Percentiles rank a stretch among this genome's conserved stretches.
phyloP scores from a whole-genome alignment of 1,140 invertebrate species.

The Drosophila pachea region DNA sequence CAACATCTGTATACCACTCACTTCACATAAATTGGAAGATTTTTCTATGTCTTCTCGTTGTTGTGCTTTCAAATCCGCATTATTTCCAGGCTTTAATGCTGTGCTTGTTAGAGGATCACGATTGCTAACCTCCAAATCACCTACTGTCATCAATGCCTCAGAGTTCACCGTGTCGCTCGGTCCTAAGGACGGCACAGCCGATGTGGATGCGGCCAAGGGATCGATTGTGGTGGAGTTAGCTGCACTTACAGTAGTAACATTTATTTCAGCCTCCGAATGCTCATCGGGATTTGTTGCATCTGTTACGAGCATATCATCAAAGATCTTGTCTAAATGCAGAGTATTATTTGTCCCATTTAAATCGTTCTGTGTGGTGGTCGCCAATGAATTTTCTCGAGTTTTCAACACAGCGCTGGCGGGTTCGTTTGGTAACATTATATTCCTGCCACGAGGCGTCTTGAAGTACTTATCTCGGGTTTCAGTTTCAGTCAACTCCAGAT shows the following conservation, averaged over 20 bases:
- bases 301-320: slow-evolving; percentile 56
- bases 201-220: slow-evolving; percentile 32
- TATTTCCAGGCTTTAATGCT: slow-evolving; percentile 37
- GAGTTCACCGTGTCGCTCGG: slow-evolving; percentile 31
- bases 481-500: slow-evolving; percentile 15
- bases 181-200: neutral
- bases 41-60: neutral
- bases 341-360: slow-evolving; percentile 50
- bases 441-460: slow-evolving; percentile 65
- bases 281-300: slow-evolving; percentile 32
- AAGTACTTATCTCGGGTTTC: slow-evolving; percentile 43
- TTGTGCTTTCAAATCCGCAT: slow-evolving; percentile 8
- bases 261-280: slow-evolving; percentile 51
- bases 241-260: slow-evolving; percentile 34
- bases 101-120: slow-evolving; percentile 64
- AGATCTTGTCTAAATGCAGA: slow-evolving; percentile 58
- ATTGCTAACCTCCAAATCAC: neutral
- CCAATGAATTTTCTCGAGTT: slow-evolving; percentile 14
- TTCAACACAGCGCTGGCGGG: slow-evolving; percentile 63
- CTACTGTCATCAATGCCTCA: slow-evolving; percentile 37
- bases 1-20: slow-evolving; percentile 69
- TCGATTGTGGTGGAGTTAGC: slow-evolving; percentile 20
- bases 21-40: slow-evolving; percentile 36
- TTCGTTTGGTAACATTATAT: slow-evolving; percentile 69
- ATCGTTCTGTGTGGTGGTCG: slow-evolving; percentile 61